These are phyloP conservation scores for Todiramphus saurophagus DNA, from an alignment of 2,113 vertebrate genomes.

Conservation along the genomic window DNA sequence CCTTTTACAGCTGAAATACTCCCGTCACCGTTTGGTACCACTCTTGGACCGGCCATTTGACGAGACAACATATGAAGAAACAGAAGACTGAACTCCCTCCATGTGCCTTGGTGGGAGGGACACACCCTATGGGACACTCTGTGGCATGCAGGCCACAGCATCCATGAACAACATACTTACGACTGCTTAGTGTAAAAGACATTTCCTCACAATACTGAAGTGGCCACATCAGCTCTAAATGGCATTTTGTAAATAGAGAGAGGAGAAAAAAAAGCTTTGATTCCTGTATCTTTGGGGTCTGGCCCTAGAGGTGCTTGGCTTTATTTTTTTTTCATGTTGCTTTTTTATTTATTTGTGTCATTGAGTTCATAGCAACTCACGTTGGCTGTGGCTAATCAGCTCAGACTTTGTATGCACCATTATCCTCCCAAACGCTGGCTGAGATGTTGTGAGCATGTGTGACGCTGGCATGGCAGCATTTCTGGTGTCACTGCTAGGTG, in stretches of 20 bases:
- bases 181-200: constrained; percentile 68
- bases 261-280: constrained; percentile 54
- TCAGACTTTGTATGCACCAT: constrained; percentile 6
- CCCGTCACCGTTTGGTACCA: constrained; percentile 81
- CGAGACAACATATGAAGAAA: constrained; percentile 89
- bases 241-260: constrained; percentile 76
- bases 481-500: constrained; percentile 38
- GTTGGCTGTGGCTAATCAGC: constrained; percentile 9
- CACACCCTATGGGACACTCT: constrained; percentile 39
- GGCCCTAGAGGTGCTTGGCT: constrained; percentile 65
- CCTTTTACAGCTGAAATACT: constrained; percentile 92
- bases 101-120: constrained; percentile 40
- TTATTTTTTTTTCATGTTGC: constrained; percentile 43
- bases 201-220: constrained; percentile 69
- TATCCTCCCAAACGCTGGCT: constrained; percentile 50
- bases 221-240: constrained; percentile 65
- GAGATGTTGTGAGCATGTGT: constrained; percentile 58
- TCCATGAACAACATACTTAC: constrained; percentile 56
- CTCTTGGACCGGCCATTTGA: constrained; percentile 85
- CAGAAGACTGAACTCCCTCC: constrained; percentile 81
- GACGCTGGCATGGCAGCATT: constrained; percentile 36
- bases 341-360: constrained; percentile 73
- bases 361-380: constrained; percentile 43
- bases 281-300: constrained; percentile 61
- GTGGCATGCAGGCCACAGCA: constrained; percentile 51